Percentiles rank a stretch among this genome's conserved stretches.
These are phyloP conservation scores for Archaeoteleia sp. DNA, from an alignment of 2,888 invertebrate species.

Conservation along the genomic window DNA sequence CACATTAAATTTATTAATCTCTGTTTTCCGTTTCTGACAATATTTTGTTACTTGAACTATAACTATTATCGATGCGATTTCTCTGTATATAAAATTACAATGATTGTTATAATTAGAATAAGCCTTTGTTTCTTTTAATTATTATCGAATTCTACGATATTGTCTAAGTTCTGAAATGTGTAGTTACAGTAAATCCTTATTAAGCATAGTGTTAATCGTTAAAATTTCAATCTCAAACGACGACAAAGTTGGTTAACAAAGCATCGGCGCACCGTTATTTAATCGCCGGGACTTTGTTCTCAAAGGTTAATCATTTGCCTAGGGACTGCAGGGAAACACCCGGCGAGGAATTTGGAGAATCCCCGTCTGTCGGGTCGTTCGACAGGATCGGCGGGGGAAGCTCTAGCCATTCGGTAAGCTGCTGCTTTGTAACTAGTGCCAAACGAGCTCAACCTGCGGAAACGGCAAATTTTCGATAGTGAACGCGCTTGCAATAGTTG, in stretches of 20 bases:
- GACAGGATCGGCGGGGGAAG: slow-evolving; percentile 32
- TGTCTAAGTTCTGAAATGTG: background rate
- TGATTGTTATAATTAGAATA: too few relatives aligned
- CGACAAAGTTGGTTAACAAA: slow-evolving; percentile 46
- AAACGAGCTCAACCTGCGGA: slow-evolving; percentile 35
- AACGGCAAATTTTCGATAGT: slow-evolving; percentile 44
- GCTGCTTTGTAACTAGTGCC: slow-evolving; percentile 42
- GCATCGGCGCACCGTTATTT: slow-evolving; percentile 44
- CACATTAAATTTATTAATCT: too few relatives aligned
- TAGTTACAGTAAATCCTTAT: slow-evolving; percentile 29
- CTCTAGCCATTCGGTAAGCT: slow-evolving; percentile 30
- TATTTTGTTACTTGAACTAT: too few relatives aligned
- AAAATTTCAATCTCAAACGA: slow-evolving; percentile 35
- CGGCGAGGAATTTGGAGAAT: slow-evolving; percentile 40
- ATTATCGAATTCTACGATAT: too few relatives aligned
- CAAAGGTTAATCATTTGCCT: slow-evolving; percentile 46
- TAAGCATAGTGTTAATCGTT: slow-evolving; percentile 36
- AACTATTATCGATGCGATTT: too few relatives aligned
- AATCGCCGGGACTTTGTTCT: slow-evolving; percentile 41
- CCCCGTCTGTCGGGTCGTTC: slow-evolving; percentile 39
- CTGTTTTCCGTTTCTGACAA: too few relatives aligned
- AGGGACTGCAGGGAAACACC: slow-evolving; percentile 18
- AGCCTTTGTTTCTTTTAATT: too few relatives aligned
- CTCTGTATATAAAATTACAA: too few relatives aligned
- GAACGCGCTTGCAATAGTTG: slow-evolving; percentile 22